These are phyloP conservation scores for Meteorus colon DNA, from an alignment of 2,888 invertebrate genomes.

Conservation along the genomic window DNA sequence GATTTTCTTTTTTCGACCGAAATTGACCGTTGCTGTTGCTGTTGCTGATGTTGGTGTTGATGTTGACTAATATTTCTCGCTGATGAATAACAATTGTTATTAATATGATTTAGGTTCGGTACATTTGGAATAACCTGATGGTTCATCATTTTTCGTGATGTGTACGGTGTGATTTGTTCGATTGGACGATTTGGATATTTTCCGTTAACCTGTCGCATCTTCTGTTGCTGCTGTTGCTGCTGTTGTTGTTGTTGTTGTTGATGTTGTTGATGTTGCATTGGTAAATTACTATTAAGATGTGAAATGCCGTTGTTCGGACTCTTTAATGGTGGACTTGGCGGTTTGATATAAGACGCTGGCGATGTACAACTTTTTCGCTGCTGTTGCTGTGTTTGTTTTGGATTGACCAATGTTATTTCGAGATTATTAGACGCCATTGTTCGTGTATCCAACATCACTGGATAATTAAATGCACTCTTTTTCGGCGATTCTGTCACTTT, in stretches of 20 bases:
- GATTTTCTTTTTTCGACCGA: conserved; percentile 17
- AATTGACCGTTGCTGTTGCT: conserved; percentile 43
- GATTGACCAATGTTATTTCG: conserved; percentile 82
- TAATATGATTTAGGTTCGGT: conserved; percentile 68
- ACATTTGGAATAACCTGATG: conserved; percentile 70
- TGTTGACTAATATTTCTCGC: conserved; percentile 40
- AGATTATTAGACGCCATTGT: conserved; percentile 79
- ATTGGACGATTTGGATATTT: conserved; percentile 75
- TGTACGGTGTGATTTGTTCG: conserved; percentile 70
- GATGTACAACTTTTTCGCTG: conserved; percentile 21
- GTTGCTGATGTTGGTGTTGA: conserved; percentile 37
- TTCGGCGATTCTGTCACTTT: conserved; percentile 50
- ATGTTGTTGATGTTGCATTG: conserved; percentile 60
- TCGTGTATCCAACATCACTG: conserved; percentile 73
- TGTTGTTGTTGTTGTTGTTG: conserved; percentile 73
- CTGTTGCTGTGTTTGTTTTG: conserved; percentile 68
- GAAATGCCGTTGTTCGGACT: conserved; percentile 40
- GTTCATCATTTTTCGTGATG: conserved; percentile 63
- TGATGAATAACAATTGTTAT: conserved; percentile 40
- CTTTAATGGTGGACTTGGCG: conserved; percentile 54
- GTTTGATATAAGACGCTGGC: conserved; percentile 36
- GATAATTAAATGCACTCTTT: conserved; percentile 59
- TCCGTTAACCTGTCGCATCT: conserved; percentile 76
- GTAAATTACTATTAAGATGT: conserved; percentile 37
- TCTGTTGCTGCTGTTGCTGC: conserved; percentile 61